Conservation (phyloP, 2,113 vertebrate species). For the Gnathonemus echidnorhynchus region DNA sequence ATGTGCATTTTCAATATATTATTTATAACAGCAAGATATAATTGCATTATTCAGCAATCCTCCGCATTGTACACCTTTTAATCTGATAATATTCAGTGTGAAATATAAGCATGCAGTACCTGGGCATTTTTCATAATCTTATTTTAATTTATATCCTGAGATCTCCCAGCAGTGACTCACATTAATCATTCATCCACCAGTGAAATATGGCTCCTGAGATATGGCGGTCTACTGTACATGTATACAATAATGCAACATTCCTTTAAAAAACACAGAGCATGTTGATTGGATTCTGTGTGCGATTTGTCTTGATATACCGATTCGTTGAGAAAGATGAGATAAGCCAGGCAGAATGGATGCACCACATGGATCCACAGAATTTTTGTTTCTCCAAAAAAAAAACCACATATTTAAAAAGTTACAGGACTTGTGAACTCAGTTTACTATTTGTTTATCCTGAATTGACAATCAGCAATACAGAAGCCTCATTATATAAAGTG, state of each 20-base stretch:
- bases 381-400: background rate
- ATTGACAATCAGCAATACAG: background rate
- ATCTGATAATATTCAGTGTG: background rate
- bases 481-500: background rate
- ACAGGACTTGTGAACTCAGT: background rate
- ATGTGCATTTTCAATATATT: background rate
- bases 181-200: constrained; percentile 4
- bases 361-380: background rate
- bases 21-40: background rate
- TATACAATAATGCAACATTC: background rate
- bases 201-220: constrained; percentile 21
- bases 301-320: constrained; percentile 10
- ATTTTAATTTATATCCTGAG: constrained; percentile 4
- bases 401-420: background rate
- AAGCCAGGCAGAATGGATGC: background rate
- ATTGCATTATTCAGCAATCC: background rate
- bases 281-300: background rate
- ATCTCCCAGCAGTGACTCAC: constrained; percentile 16
- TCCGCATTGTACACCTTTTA: background rate
- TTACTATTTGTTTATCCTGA: background rate
- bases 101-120: constrained; percentile 1
- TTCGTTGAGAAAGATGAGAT: background rate
- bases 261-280: constrained; percentile 3
- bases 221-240: constrained; percentile 1
- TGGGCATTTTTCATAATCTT: background rate